Evolutionary conservation across 2,797 vertebrate genomes (phyloP).

Genomic region (Sphenopsis melanotis): DNA sequence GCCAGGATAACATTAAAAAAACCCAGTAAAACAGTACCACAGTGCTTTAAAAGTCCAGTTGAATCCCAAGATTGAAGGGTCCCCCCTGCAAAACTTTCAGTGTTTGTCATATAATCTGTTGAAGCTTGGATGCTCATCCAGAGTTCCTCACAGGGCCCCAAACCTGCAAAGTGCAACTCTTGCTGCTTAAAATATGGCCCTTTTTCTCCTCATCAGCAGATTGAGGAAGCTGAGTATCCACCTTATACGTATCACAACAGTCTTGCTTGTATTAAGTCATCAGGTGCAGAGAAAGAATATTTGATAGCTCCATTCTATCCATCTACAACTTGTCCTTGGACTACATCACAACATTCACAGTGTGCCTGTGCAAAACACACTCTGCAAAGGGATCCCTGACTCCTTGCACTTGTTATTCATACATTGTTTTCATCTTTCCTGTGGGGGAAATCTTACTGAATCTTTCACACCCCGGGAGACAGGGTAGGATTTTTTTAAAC

Average conservation of each 20-base stretch:
- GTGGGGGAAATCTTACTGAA: not conserved
- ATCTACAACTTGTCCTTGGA: not conserved
- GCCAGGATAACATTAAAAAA: not conserved
- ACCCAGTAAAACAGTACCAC: not conserved
- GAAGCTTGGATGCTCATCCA: not conserved
- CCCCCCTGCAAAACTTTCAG: not conserved
- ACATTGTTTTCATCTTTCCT: not conserved
- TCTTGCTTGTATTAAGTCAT: not conserved
- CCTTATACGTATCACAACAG: not conserved
- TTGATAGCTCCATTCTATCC: not conserved
- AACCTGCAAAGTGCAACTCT: not conserved
- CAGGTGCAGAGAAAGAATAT: not conserved
- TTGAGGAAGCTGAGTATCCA: not conserved
- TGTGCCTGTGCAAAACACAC: not conserved
- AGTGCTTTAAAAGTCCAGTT: not conserved
- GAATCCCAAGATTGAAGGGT: not conserved
- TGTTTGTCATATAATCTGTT: not conserved
- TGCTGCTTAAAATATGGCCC: not conserved
- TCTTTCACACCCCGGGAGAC: not conserved
- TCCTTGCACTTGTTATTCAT: not conserved
- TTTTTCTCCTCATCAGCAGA: fast-evolving
- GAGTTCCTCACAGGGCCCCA: not conserved
- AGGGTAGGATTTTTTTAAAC: not conserved
- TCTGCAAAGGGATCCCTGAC: not conserved
- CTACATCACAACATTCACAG: not conserved